These are phyloP conservation scores for Macroteleia sp. DNA, from an alignment of 2,888 invertebrate species.

Conservation along the genomic window DNA sequence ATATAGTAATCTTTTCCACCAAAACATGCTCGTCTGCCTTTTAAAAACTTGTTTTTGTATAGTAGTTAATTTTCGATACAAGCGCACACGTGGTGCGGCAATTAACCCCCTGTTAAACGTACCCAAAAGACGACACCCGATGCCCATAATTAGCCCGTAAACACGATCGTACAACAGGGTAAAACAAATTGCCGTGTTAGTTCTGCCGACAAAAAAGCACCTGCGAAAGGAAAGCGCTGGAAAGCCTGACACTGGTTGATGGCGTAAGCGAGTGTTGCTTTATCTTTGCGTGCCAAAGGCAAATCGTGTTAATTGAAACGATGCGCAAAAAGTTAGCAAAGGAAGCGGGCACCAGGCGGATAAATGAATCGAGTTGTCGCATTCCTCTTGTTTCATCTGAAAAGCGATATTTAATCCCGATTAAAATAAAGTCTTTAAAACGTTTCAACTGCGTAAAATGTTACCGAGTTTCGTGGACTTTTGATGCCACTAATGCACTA, in stretches of 20 bases:
- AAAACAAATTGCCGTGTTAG: constrained; percentile 23
- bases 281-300: constrained; percentile 38
- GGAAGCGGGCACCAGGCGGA: background rate
- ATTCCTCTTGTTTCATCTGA: constrained; percentile 45
- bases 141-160: constrained; percentile 48
- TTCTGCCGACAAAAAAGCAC: constrained; percentile 6
- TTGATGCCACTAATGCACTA: constrained; percentile 11
- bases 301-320: constrained; percentile 61
- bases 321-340: constrained; percentile 35
- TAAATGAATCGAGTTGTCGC: constrained; percentile 33
- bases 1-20: too few species aligned
- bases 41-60: too few species aligned
- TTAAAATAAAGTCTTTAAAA: constrained; percentile 54
- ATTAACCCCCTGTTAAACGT: constrained; percentile 24
- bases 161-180: constrained; percentile 28
- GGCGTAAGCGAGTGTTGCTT: constrained; percentile 3
- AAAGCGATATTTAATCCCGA: constrained; percentile 55
- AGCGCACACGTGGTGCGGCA: constrained; percentile 19
- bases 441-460: constrained; percentile 22
- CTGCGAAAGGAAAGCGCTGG: constrained; percentile 1
- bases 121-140: constrained; percentile 33
- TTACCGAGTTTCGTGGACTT: constrained; percentile 34
- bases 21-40: too few species aligned
- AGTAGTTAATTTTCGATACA: constrained; percentile 39
- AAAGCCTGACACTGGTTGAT: constrained; percentile 12